Base-by-base conservation (phyloP, 2,113 vertebrate species). In the Nannobrachium achirus region DNA sequence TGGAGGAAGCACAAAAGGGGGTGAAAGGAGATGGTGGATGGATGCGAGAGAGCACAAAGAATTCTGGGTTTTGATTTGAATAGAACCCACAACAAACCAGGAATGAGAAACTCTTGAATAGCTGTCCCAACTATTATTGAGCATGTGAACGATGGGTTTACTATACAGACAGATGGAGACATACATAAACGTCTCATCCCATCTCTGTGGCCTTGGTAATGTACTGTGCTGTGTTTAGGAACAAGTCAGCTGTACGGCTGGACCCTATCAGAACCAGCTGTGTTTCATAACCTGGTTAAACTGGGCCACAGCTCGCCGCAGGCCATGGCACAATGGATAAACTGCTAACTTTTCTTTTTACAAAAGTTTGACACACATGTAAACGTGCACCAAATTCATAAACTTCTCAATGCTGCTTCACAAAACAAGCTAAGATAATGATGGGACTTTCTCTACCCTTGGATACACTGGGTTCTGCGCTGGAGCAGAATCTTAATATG, bases 141-240 rank as follows among this genome's bases (percentile, higher is more conserved):
- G n/a, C n/a, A n/a, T n/a, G n/a, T n/a, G n/a, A n/a, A n/a, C n/a
- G n/a, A n/a, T n/a, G n/a, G n/a, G n/a, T n/a, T n/a, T n/a, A n/a
- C n/a, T n/a, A n/a, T n/a, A n/a, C n/a, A n/a, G n/a, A n/a, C n/a
- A n/a, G n/a, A n/a, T n/a, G n/a, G n/a, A 56, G 58, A 46, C 42
- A 91, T 89, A n/a, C 58, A 64, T 15, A 76, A 60, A 68, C 38
- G 15, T 55, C 45, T 69, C 69, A 75, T 67, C n/a, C n/a, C n/a
- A n/a, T n/a, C 66, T 82, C 74, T 55, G 74, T 48, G 56, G 16
- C 2, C n/a, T 16, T 60, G 69, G 63, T 16, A 69, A 50, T 57
- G n/a, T 56, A n/a, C 53, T 61, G 19, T 52, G 49, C 71, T 18
- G n/a, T 8, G 7, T 18, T 51, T 51, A 18, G 11, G 73, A 78